A percentile compares a stretch with the other conserved stretches of the same genome.
Evolutionary conservation across 2,113 vertebrate genomes (phyloP).

Genomic region (Larimichthys polyactis): DNA sequence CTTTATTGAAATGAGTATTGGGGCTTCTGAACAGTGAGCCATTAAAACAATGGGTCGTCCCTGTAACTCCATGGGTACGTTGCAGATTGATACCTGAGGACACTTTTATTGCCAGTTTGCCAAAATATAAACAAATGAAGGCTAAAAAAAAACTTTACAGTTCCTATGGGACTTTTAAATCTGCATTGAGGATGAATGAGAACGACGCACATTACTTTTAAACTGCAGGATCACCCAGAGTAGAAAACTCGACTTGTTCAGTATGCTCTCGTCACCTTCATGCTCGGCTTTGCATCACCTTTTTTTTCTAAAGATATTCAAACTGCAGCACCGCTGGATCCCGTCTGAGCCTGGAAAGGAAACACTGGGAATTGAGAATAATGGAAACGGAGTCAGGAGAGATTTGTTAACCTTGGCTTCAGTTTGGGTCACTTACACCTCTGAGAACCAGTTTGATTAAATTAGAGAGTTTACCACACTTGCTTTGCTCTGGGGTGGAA

Average conservation of each 20-base stretch:
- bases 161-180: too few relatives aligned
- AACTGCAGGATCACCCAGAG: background rate
- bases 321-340: background rate
- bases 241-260: background rate
- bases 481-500: background rate
- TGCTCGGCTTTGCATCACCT: background rate
- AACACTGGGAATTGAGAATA: background rate
- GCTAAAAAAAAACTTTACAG: too few relatives aligned
- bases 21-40: too few relatives aligned
- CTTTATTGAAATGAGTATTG: too few relatives aligned
- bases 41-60: too few relatives aligned
- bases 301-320: background rate
- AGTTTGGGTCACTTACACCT: background rate
- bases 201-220: background rate
- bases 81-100: too few relatives aligned
- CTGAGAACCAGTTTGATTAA: constrained; percentile 1
- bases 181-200: background rate
- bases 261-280: background rate
- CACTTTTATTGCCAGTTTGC: too few relatives aligned
- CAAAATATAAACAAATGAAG: too few relatives aligned
- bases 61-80: too few relatives aligned
- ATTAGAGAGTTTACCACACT: background rate
- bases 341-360: constrained; percentile 3
- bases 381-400: background rate
- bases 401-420: constrained; percentile 6